phyloP scores from a whole-genome alignment of 2,797 vertebrate species.

The Aplochiton taeniatus region DNA sequence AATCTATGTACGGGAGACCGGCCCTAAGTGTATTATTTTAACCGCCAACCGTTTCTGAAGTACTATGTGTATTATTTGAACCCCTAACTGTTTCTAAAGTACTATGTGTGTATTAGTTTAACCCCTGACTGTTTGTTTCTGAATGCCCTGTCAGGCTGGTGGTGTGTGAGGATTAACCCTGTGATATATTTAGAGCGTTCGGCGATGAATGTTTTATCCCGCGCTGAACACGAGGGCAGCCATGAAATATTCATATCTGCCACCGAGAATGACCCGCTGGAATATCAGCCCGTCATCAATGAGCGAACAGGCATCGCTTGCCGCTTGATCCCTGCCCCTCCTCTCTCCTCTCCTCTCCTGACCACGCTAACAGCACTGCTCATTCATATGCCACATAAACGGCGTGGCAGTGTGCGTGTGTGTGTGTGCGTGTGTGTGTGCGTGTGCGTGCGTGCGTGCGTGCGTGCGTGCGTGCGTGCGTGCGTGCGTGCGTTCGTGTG shows the following conservation, averaged over 20 bases:
- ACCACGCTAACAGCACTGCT: slow-evolving; percentile 3
- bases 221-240: slow-evolving; percentile 68
- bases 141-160: too few species aligned
- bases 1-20: too few species aligned
- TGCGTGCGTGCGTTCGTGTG: neutral
- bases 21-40: too few species aligned
- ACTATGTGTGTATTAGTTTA: too few species aligned
- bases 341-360: neutral
- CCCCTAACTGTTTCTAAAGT: too few species aligned
- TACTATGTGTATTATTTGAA: too few species aligned
- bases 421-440: neutral
- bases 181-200: slow-evolving; percentile 76
- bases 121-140: too few species aligned
- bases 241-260: slow-evolving; percentile 81
- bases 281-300: slow-evolving; percentile 75
- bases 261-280: slow-evolving; percentile 77
- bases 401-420: neutral
- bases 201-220: slow-evolving; percentile 79
- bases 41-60: too few species aligned
- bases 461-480: neutral
- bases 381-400: slow-evolving; percentile 1
- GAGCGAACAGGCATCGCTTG: slow-evolving; percentile 59
- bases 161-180: slow-evolving; percentile 55
- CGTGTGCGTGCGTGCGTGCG: neutral
- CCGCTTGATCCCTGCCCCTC: slow-evolving; percentile 18